Base-by-base conservation (phyloP, 1,140 invertebrate genomes). In the Megathymus violae region DNA sequence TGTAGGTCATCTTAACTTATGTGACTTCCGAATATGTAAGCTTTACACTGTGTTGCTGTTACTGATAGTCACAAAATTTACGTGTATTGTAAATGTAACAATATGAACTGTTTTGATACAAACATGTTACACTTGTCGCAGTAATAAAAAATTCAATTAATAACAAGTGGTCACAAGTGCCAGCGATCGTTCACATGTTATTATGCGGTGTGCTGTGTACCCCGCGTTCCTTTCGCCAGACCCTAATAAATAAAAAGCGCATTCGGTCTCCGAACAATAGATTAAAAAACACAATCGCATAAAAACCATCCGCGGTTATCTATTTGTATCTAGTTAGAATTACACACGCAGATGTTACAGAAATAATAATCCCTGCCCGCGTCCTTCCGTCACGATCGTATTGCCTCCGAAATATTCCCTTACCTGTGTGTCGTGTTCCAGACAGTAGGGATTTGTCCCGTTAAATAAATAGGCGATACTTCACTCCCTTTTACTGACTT, bases 291-390 rank as follows among this genome's bases (percentile, higher is more conserved):
- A 71, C 71, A 63, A 60, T 64, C 69, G 68, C 77, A 89, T 90
- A 90, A 90, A 90, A 90, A 90, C 72, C 88, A 89, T 84, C 85
- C 82, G 85, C 79, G 86, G 85, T 89, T 88, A 88, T 88, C 88
- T 90, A 90, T 90, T 87, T 85, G 85, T 90, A 89, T 90, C 88
- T 88, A 89, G 85, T 90, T 90, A 86, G 81, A 82, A 79, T 87
- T 88, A 82, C 80, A 77, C 62, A 77, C 86, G 87, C 85, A 90
- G 88, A 90, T 90, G 88, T 87, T 90, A 87, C 74, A 73, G n/a
- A 84, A 85, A 87, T 83, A 86, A 86, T 89, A 87, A 89, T 89
- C 87, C 78, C 56, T 51, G 56, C 14, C 46, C 44, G 60, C 47
- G 50, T 27, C 63, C 50, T 66, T 40, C 60, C 65, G 75, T 69